A percentile compares a stretch with the other conserved stretches of the same genome.
phyloP scores from a whole-genome alignment of 2,888 invertebrate genomes.

The Shargacucullia verbasci region DNA sequence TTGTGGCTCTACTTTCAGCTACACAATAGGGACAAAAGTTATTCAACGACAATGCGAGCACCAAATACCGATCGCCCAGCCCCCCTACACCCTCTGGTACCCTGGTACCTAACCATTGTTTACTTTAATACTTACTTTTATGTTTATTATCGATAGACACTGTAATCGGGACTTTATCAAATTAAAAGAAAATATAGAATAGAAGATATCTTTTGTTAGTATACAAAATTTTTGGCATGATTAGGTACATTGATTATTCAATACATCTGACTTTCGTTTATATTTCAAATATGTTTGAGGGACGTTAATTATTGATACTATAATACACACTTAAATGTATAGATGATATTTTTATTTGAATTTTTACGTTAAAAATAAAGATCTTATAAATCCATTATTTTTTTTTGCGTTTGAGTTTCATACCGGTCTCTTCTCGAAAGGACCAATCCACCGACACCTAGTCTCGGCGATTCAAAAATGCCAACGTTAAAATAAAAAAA shows the following conservation, averaged over 20 bases:
- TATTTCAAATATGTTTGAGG: neutral
- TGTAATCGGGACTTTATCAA: constrained; percentile 74
- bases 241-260: no score
- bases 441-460: no score
- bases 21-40: constrained; percentile 90
- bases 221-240: constrained; percentile 7
- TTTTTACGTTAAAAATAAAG: no score
- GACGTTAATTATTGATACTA: neutral
- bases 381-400: no score
- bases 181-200: constrained; percentile 28
- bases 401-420: no score
- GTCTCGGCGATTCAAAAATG: no score
- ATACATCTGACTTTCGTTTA: neutral
- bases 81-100: constrained; percentile 67
- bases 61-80: constrained; percentile 89
- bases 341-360: no score
- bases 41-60: constrained; percentile 89
- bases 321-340: neutral
- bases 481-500: no score
- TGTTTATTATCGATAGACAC: constrained; percentile 81
- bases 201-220: constrained; percentile 13
- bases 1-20: constrained; percentile 87
- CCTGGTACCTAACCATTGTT: constrained; percentile 83
- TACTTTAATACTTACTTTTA: constrained; percentile 88
- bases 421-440: no score